A percentile compares a stretch with the other conserved stretches of the same genome.
These are phyloP conservation scores for Heterohyrax brucei DNA, from an alignment of 2,797 vertebrate species.

Conservation along the genomic window DNA sequence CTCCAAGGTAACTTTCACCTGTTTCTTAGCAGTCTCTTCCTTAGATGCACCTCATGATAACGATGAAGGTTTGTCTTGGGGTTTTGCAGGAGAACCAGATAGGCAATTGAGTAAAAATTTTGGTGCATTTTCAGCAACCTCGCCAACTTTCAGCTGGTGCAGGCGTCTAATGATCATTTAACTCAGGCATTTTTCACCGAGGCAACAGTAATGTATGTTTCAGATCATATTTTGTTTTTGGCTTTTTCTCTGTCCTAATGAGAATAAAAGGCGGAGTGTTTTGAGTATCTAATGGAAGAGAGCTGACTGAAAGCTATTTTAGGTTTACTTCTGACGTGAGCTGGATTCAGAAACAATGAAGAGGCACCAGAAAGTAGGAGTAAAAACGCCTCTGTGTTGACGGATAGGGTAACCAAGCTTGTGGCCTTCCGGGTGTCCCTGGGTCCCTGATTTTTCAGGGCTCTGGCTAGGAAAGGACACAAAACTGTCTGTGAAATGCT, in stretches of 20 bases:
- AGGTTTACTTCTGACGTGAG: constrained; percentile 46
- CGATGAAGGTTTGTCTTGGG: constrained; percentile 83
- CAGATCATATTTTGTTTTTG: constrained; percentile 46
- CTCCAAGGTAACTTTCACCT: constrained; percentile 83
- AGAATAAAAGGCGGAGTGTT: constrained; percentile 64
- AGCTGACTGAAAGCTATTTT: constrained; percentile 65
- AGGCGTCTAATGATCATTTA: constrained; percentile 81
- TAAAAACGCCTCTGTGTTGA: constrained; percentile 58
- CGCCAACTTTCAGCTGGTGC: constrained; percentile 76
- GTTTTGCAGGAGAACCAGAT: constrained; percentile 77
- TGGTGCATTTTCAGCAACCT: constrained; percentile 73
- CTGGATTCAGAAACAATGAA: constrained; percentile 55
- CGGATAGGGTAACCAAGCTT: constrained; percentile 25
- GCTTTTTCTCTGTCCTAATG: constrained; percentile 74
- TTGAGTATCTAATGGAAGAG: constrained; percentile 74
- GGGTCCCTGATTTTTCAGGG: not conserved
- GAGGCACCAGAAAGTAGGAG: constrained; percentile 42
- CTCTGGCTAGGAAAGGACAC: constrained; percentile 49
- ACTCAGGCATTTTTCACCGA: constrained; percentile 78
- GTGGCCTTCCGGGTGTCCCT: constrained; percentile 2
- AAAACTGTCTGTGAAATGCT: constrained; percentile 57
- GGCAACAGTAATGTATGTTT: constrained; percentile 68
- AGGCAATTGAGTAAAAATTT: constrained; percentile 86
- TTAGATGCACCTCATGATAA: constrained; percentile 78
- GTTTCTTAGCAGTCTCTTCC: constrained; percentile 79